Evolutionary conservation across 1,140 invertebrate species (phyloP).

Genomic region (Colletes latitarsis): DNA sequence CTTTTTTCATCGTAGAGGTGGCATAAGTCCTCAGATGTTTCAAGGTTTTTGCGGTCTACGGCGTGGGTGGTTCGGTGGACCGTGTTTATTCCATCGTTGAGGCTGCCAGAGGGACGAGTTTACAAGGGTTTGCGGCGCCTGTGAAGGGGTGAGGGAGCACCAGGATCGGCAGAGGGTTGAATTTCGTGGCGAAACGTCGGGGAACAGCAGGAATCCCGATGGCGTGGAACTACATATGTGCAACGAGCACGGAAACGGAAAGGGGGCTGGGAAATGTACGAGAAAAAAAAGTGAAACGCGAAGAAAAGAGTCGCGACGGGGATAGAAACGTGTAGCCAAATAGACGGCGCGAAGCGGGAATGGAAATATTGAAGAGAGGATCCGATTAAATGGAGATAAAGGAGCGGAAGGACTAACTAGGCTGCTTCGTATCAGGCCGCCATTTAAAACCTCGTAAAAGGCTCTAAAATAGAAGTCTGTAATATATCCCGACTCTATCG

Average conservation of each 20-base stretch:
- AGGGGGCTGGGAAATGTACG: background rate
- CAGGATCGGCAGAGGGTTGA: conserved; percentile 31
- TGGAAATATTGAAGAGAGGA: background rate
- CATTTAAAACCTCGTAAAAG: no score
- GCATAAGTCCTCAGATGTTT: background rate
- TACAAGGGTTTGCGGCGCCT: background rate
- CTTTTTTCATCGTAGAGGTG: no score
- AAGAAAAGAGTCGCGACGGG: background rate
- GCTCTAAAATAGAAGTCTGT: no score
- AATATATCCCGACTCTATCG: no score
- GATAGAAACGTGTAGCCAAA: background rate
- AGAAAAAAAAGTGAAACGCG: background rate
- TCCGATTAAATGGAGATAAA: background rate
- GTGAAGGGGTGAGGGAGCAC: background rate
- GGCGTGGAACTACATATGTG: background rate
- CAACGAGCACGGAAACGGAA: background rate
- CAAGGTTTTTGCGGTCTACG: background rate
- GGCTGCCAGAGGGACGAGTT: background rate
- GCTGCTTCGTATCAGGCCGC: no score
- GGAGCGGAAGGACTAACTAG: background rate
- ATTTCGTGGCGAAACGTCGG: conserved; percentile 35
- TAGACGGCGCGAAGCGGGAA: background rate
- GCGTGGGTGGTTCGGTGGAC: background rate
- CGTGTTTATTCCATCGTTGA: conserved; percentile 6
- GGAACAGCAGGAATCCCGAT: background rate